Base-by-base conservation (phyloP, 1,140 invertebrate genomes). In the Magallana ariakensis region DNA sequence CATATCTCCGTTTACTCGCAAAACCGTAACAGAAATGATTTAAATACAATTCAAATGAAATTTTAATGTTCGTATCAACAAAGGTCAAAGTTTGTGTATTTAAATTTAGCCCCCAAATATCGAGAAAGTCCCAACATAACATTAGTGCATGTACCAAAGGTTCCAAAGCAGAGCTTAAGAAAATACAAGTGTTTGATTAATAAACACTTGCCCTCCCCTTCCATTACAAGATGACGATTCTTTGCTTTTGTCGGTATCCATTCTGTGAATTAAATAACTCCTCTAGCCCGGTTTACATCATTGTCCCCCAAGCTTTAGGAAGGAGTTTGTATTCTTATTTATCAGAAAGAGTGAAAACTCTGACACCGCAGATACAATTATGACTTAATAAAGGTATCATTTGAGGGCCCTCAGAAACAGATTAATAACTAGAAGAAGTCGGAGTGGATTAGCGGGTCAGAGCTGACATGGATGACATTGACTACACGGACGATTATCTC, bases 161-260 rank as follows among this genome's bases (percentile, higher is more conserved):
- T 70, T 13, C 33, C 15, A 26, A 75, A 75, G 66, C 26, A 19
- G 33, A 75, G 66, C 66, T 75, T 75, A 75, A 75, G 22, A 75
- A 75, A 75, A 75, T 19, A 9, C 33, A 75, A 75, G 66, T 75
- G 66, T 75, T 75, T 75, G 66, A 75, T 75, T 26, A 22, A 75
- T 75, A 75, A 75, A 75, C 66, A 75, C 19, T 75, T 75, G 9
- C 66, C 22, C 66, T 26, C 66, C 66, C 66, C 66, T 13, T 13
- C 9, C 66, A 75, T 75, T 75, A 26, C 22, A 26, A 75, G 66
- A 75, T 75, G 66, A 22, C 22, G 22, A 75, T 26, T 26, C 15
- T 11, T 75, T n/a, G 33, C 66, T 75, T 33, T 75, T 33, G 66
- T 75, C 22, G 26, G 33, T 46, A 75, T 75, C 33, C 66, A 75